A percentile compares a stretch with the other conserved stretches of the same genome.
phyloP scores from a whole-genome alignment of 2,797 vertebrate species.

The Parambassis ranga region DNA sequence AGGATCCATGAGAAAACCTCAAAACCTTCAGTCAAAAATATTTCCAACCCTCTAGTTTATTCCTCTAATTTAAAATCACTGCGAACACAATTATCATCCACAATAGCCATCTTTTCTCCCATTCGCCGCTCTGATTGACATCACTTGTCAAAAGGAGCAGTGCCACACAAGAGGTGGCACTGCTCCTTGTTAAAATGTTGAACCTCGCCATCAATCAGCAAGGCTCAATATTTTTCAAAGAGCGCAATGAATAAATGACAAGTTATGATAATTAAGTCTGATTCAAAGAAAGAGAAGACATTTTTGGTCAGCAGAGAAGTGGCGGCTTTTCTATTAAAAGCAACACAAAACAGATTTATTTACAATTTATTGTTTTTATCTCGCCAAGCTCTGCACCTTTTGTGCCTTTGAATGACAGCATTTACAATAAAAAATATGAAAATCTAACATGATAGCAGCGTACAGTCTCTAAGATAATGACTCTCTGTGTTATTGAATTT shows the following conservation, averaged over 20 bases:
- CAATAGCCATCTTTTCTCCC: neutral
- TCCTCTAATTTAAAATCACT: slow-evolving; percentile 1
- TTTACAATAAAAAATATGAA: neutral
- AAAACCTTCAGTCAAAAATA: neutral
- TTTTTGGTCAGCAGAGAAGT: neutral
- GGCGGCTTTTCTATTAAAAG: neutral
- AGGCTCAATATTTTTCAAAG: slow-evolving; percentile 2
- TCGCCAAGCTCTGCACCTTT: neutral
- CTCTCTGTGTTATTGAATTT: neutral
- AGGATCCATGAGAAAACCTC: neutral
- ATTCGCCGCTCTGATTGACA: slow-evolving; percentile 2
- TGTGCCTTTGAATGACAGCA: neutral
- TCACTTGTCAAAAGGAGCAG: neutral
- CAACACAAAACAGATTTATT: neutral
- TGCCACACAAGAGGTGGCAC: neutral
- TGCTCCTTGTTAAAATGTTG: slow-evolving; percentile 8
- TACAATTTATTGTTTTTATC: neutral
- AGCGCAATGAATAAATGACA: neutral
- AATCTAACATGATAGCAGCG: neutral
- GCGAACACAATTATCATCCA: neutral
- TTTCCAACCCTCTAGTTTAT: neutral
- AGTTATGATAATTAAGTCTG: neutral
- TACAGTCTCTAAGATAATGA: neutral
- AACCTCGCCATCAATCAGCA: slow-evolving; percentile 5
- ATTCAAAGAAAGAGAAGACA: neutral